Evolutionary conservation across 2,797 vertebrate species (phyloP).

Genomic region (Platyrinchus mystaceus): DNA sequence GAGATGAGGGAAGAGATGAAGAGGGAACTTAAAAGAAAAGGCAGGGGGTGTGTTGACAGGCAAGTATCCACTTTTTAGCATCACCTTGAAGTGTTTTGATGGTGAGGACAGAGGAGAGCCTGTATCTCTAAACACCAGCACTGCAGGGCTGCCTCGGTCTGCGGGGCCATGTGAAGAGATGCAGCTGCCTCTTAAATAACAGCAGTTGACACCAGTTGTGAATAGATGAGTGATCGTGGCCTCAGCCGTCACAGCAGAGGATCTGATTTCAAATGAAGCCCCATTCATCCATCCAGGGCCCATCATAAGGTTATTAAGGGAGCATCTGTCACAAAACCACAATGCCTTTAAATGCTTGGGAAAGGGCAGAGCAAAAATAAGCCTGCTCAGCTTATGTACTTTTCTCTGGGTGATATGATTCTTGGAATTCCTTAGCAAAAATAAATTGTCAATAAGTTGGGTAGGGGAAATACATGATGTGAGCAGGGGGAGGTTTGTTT

Average conservation of each 20-base stretch:
- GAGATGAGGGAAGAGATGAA: not conserved
- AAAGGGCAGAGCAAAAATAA: conserved; percentile 10
- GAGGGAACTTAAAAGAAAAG: not conserved
- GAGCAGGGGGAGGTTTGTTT: not conserved
- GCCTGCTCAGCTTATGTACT: not conserved
- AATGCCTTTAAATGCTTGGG: not conserved
- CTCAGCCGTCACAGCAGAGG: not conserved
- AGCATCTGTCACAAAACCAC: conserved; percentile 32
- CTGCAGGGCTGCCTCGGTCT: not conserved
- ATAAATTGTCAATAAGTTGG: not conserved
- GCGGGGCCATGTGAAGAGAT: not conserved
- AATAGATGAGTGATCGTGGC: conserved; percentile 28
- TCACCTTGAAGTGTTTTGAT: not conserved
- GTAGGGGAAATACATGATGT: accelerated
- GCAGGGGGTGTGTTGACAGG: not conserved
- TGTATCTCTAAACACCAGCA: not conserved
- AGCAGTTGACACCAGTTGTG: conserved; percentile 18
- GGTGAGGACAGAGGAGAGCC: not conserved
- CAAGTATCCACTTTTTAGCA: not conserved
- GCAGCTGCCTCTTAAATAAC: conserved; percentile 28
- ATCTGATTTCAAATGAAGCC: conserved; percentile 19
- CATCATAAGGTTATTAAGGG: conserved; percentile 9
- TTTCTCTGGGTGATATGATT: not conserved
- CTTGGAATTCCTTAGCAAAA: not conserved
- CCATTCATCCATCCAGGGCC: not conserved